These are phyloP conservation scores for Sebastes paucispinis DNA, from an alignment of 2,797 vertebrate species.

Conservation along the genomic window DNA sequence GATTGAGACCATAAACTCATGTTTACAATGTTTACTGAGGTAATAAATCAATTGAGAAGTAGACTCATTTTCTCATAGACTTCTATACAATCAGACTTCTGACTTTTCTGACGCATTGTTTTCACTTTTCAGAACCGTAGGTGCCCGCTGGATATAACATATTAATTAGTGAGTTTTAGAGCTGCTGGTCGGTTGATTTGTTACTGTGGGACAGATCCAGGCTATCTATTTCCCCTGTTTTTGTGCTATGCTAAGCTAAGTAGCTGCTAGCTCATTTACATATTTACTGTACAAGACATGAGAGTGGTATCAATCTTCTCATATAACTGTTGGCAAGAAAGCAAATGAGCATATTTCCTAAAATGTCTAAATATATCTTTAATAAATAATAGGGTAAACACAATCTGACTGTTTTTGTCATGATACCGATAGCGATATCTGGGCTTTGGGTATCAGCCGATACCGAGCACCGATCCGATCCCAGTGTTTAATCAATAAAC, in stretches of 20 bases:
- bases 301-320: not conserved
- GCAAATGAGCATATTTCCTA: not conserved
- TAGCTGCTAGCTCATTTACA: not conserved
- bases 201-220: not conserved
- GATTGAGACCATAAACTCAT: too few species aligned
- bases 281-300: not conserved
- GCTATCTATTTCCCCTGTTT: not conserved
- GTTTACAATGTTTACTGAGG: too few species aligned
- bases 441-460: too few species aligned
- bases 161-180: not conserved
- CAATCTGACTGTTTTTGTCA: too few species aligned
- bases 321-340: not conserved
- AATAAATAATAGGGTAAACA: not conserved
- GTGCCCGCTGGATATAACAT: not conserved
- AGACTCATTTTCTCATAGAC: too few species aligned
- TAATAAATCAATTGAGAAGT: too few species aligned
- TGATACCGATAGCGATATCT: too few species aligned
- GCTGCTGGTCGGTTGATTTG: not conserved
- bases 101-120: too few species aligned
- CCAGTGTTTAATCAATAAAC: too few species aligned
- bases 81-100: too few species aligned
- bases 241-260: not conserved
- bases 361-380: not conserved
- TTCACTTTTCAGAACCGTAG: too few species aligned
- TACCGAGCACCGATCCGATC: too few species aligned